Evolutionary conservation across 2,888 invertebrate genomes (phyloP), one percentile per base, ranked within the genome.

Genomic region (Epinotia ramella): DNA sequence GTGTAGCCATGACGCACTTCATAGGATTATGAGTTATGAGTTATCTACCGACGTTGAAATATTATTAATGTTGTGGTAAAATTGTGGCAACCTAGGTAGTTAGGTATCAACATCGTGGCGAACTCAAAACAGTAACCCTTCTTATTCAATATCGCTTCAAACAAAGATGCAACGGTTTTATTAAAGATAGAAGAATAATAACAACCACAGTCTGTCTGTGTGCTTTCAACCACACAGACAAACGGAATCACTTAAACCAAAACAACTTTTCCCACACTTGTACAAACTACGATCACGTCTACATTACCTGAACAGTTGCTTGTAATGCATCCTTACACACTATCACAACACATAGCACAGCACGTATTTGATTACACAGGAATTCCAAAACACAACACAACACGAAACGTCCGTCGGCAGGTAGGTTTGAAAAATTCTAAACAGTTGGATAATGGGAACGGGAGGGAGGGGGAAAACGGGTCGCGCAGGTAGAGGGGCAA

Each of bases 301-400:
- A 68, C 53, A 77, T 84, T 91, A 94, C 94, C 94, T 92, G 81
- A 94, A 93, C 73, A 94, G 83, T 80, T 91, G 90, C 83, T 94
- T 94, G 81, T 93, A 94, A 88, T 94, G 94, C 94, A 94, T 94
- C 90, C 91, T 89, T 81, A 86, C 86, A 84, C 86, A 87, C 84
- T 79, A 81, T 84, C 81, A 84, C 81, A 81, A 77, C 84, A 86
- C 82, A 79, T 66, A 77, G 70, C 81, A 82, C 81, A 81, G 78
- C 79, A 82, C 84, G 85, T 83, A 82, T 79, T 79, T 81, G 78
- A 80, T 78, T 77, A 76, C 80, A 80, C 77, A 79, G 75, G 78
- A 82, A 83, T 82, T 78, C 78, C 75, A 80, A 70, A 77, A 77
- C 74, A 78, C 76, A 78, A 64, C 72, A 79, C 81, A 73, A 78